Evolutionary conservation across 2,797 vertebrate genomes (phyloP).

Genomic region (Sebastolobus alascanus): DNA sequence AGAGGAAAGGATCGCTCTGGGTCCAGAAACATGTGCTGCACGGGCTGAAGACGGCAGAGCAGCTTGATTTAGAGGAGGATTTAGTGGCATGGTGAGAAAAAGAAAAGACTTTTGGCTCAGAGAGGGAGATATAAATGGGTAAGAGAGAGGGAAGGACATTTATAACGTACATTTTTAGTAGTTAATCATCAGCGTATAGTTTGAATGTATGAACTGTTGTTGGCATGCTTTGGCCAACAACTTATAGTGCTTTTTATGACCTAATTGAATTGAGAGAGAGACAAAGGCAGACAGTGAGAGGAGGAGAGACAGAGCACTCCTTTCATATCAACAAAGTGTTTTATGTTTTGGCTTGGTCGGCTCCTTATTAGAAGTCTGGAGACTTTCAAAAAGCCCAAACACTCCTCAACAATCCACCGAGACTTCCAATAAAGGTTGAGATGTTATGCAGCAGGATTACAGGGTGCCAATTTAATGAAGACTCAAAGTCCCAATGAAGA

Average conservation of each 20-base stretch:
- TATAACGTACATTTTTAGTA: background rate
- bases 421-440: slow-evolving; percentile 63
- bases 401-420: slow-evolving; percentile 45
- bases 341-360: slow-evolving; percentile 29
- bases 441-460: slow-evolving; percentile 62
- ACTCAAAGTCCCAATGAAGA: slow-evolving; percentile 31
- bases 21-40: slow-evolving; percentile 64
- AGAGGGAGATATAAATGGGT: background rate
- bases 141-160: slow-evolving; percentile 8
- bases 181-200: slow-evolving; percentile 18
- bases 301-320: slow-evolving; percentile 18
- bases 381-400: slow-evolving; percentile 58
- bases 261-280: slow-evolving; percentile 4
- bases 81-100: slow-evolving; percentile 29
- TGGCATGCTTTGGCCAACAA: slow-evolving; percentile 4
- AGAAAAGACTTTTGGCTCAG: slow-evolving; percentile 12
- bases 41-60: slow-evolving; percentile 26
- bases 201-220: slow-evolving; percentile 18
- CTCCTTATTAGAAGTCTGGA: slow-evolving; percentile 62
- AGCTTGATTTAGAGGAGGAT: slow-evolving; percentile 42
- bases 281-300: slow-evolving; percentile 13
- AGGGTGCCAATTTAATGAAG: slow-evolving; percentile 64
- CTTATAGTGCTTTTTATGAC: slow-evolving; percentile 19
- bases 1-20: slow-evolving; percentile 48
- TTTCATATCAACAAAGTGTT: slow-evolving; percentile 38